Conservation (phyloP, 1,140 invertebrate genomes). For the Drosophila triauraria region DNA sequence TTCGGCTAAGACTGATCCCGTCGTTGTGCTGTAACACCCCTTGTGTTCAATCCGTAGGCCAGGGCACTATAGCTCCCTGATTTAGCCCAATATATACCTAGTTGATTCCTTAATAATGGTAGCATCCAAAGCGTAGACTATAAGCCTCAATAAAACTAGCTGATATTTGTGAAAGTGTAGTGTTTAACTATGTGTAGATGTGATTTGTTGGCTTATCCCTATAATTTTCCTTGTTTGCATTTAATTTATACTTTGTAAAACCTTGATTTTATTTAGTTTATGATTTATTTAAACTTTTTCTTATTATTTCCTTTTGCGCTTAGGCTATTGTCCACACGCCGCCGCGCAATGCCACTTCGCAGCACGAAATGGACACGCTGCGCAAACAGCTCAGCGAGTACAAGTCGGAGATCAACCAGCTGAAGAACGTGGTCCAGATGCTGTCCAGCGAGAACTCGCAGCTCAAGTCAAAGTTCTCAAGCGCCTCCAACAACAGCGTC, state of each 20-base stretch:
- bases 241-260: conserved; percentile 17
- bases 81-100: conserved; percentile 31
- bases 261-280: conserved; percentile 18
- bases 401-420: conserved; percentile 86
- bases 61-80: conserved; percentile 54
- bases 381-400: conserved; percentile 86
- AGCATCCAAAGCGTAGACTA: conserved; percentile 20
- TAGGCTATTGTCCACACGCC: conserved; percentile 78
- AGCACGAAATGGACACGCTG: conserved; percentile 80
- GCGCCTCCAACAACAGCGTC: conserved; percentile 72
- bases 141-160: conserved; percentile 66
- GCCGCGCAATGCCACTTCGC: conserved; percentile 57
- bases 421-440: conserved; percentile 87
- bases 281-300: conserved; percentile 17
- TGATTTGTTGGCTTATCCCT: background rate
- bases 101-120: conserved; percentile 21
- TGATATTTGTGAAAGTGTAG: conserved; percentile 54
- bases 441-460: conserved; percentile 89
- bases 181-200: conserved; percentile 47
- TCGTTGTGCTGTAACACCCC: conserved; percentile 17
- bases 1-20: conserved; percentile 69
- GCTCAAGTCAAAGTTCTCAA: conserved; percentile 86
- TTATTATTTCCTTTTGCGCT: conserved; percentile 47
- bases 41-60: conserved; percentile 50
- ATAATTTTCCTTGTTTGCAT: background rate